These are phyloP conservation scores for Leptinotarsa haldemani DNA, from an alignment of 2,888 invertebrate genomes.

Conservation along the genomic window DNA sequence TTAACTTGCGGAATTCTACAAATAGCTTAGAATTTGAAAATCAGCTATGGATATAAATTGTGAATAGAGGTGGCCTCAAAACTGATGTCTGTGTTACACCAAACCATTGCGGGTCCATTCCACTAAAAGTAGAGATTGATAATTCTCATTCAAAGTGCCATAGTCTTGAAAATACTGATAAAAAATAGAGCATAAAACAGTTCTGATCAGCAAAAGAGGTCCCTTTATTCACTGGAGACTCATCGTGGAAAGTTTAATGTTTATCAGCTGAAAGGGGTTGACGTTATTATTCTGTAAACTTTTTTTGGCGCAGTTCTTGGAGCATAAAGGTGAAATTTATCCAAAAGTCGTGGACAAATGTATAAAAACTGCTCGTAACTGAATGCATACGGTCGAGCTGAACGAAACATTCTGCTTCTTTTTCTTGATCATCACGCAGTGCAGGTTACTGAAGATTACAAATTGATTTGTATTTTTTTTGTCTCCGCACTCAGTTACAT, in stretches of 20 bases:
- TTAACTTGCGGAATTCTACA: too few species aligned
- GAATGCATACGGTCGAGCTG: conserved; percentile 1
- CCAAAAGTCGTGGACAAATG: neutral
- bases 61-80: neutral
- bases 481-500: conserved; percentile 18
- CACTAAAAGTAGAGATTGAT: too few species aligned
- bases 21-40: too few species aligned
- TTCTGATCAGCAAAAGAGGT: neutral
- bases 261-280: neutral
- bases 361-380: neutral
- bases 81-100: neutral
- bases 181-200: too few species aligned
- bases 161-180: neutral
- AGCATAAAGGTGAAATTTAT: neutral
- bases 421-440: conserved; percentile 37
- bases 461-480: neutral
- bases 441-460: conserved; percentile 24
- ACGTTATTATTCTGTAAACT: neutral
- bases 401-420: conserved; percentile 29
- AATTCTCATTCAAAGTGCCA: neutral
- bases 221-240: neutral
- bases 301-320: too few species aligned
- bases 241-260: neutral
- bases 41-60: neutral
- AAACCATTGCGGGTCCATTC: neutral